These are phyloP conservation scores for Sericinus montela DNA, from an alignment of 2,888 invertebrate species.

Conservation along the genomic window DNA sequence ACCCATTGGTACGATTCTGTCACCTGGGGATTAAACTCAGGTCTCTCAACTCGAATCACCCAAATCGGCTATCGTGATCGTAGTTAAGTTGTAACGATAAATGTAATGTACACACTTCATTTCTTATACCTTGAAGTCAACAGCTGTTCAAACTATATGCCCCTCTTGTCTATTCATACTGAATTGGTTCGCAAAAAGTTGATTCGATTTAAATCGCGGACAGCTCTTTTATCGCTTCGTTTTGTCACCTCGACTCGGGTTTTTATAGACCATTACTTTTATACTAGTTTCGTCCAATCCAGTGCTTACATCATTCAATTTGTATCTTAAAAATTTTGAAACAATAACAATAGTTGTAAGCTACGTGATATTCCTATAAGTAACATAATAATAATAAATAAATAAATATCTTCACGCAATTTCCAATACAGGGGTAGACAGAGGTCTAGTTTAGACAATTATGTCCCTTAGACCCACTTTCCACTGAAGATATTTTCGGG, in stretches of 20 bases:
- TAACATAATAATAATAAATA: no score
- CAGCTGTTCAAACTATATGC: slow-evolving; percentile 3
- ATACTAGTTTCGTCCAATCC: slow-evolving; percentile 27
- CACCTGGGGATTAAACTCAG: no score
- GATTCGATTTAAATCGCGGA: slow-evolving; percentile 11
- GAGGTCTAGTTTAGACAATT: no score
- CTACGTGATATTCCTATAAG: no score
- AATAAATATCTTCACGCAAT: no score
- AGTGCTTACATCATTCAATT: slow-evolving; percentile 19
- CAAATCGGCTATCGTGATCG: no score
- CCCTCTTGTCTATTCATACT: not conserved
- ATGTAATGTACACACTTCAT: not conserved
- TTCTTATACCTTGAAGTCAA: not conserved
- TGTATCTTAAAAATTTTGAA: slow-evolving; percentile 3
- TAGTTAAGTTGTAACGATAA: no score
- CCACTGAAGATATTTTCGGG: no score
- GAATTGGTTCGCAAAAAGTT: not conserved
- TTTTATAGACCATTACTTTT: slow-evolving; percentile 31
- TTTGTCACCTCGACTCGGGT: slow-evolving; percentile 27
- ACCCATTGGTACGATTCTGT: no score
- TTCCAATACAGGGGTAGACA: no score
- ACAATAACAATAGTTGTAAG: slow-evolving; percentile 1
- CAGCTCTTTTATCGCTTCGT: slow-evolving; percentile 21
- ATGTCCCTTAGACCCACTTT: no score
- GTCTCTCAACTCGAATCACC: no score